Percentiles rank a stretch among this genome's conserved stretches.
Conservation (phyloP, 2,888 invertebrate genomes). For the Nysson spinosus region DNA sequence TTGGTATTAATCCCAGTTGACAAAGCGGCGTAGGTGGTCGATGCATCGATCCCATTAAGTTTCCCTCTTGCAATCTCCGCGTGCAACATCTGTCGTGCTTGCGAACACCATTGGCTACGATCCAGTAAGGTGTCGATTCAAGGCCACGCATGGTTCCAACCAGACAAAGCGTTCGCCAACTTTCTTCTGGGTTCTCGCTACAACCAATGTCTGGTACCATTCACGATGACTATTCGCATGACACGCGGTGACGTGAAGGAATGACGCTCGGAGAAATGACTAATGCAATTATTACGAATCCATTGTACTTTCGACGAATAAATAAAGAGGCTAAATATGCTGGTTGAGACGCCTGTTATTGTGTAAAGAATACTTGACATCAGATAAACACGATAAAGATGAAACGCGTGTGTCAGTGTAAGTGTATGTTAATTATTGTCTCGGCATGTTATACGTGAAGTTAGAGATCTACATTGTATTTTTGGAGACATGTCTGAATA, state of each 20-base stretch:
- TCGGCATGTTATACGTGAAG: too few relatives aligned
- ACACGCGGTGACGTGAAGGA: slow-evolving; percentile 27
- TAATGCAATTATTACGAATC: not conserved
- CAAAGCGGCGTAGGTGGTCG: slow-evolving; percentile 15
- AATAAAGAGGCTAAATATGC: not conserved
- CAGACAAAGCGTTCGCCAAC: not conserved
- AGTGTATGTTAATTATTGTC: too few relatives aligned
- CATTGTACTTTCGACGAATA: not conserved
- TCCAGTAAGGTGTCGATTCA: slow-evolving; percentile 59
- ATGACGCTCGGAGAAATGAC: slow-evolving; percentile 3
- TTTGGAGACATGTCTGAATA: too few relatives aligned
- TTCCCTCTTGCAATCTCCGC: slow-evolving; percentile 47
- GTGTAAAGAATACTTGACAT: too few relatives aligned
- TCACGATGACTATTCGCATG: too few relatives aligned
- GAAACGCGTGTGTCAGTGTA: too few relatives aligned
- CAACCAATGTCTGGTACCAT: not conserved
- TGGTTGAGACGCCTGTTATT: too few relatives aligned
- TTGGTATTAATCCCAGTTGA: slow-evolving; percentile 6
- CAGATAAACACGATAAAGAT: too few relatives aligned
- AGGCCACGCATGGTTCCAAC: slow-evolving; percentile 27
- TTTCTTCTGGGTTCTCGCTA: not conserved
- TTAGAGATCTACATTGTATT: too few relatives aligned
- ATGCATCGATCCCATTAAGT: slow-evolving; percentile 43
- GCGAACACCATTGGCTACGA: slow-evolving; percentile 55
- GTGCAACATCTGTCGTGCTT: slow-evolving; percentile 67